Percentiles rank a stretch among this genome's conserved stretches.
phyloP scores from a whole-genome alignment of 1,140 invertebrate genomes.

The Brachionus angularis region DNA sequence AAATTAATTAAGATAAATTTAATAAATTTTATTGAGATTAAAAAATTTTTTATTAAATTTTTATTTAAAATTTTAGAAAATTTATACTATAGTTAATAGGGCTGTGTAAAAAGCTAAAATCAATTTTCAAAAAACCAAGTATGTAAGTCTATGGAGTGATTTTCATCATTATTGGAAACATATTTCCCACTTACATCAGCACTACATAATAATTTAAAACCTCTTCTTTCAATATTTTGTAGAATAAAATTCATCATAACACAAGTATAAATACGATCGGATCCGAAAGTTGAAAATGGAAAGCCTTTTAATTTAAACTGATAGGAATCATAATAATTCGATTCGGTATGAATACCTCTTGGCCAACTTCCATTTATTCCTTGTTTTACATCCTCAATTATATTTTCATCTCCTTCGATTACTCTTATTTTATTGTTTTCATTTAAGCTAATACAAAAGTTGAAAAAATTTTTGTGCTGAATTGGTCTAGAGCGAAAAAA shows the following conservation, averaged over 20 bases:
- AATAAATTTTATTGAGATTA: too few relatives aligned
- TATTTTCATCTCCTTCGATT: background rate
- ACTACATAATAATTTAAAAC: background rate
- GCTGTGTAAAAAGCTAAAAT: too few relatives aligned
- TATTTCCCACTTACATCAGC: slow-evolving; percentile 32
- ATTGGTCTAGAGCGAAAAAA: slow-evolving; percentile 23
- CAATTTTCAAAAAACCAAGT: slow-evolving; percentile 31
- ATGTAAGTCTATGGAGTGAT: background rate
- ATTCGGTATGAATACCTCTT: slow-evolving; percentile 5
- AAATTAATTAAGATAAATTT: too few relatives aligned
- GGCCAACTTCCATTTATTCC: background rate
- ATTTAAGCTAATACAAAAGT: slow-evolving; percentile 22
- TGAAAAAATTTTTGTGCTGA: background rate
- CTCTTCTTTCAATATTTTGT: background rate
- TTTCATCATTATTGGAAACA: background rate
- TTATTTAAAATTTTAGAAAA: too few relatives aligned
- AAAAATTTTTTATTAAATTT: too few relatives aligned
- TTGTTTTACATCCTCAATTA: background rate
- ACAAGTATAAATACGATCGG: slow-evolving; percentile 3
- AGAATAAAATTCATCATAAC: slow-evolving; percentile 21
- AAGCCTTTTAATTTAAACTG: background rate
- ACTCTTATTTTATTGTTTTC: slow-evolving; percentile 17
- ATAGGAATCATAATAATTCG: slow-evolving; percentile 9
- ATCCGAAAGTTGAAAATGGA: slow-evolving; percentile 22
- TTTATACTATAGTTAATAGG: too few relatives aligned